Conservation (phyloP, 2,797 vertebrate genomes). For the Carcharodon carcharias region DNA sequence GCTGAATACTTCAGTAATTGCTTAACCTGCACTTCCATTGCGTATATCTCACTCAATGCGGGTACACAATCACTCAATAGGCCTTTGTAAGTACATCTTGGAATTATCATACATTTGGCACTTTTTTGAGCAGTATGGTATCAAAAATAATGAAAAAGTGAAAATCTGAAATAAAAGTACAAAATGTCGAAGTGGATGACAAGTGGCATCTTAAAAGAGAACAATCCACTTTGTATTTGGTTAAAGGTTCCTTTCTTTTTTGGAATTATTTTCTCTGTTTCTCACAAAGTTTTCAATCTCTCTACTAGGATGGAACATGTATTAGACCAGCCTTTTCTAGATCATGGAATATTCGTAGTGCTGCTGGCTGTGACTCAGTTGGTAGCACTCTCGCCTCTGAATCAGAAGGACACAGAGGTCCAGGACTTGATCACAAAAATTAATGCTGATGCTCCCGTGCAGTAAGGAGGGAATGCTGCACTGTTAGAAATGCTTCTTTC, state of each 20-base stretch:
- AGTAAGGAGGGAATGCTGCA: background rate
- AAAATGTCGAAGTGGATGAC: background rate
- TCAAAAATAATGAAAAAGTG: background rate
- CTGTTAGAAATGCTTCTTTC: background rate
- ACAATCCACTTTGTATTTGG: background rate
- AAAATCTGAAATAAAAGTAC: background rate
- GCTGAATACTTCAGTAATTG: background rate
- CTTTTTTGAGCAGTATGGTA: background rate
- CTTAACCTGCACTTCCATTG: background rate
- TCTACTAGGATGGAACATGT: background rate
- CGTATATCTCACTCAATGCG: background rate
- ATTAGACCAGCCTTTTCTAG: background rate
- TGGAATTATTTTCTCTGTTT: background rate
- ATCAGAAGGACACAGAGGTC: background rate
- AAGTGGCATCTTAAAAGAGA: background rate
- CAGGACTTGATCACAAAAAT: background rate
- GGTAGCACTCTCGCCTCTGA: background rate
- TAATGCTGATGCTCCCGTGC: background rate
- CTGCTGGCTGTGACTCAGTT: background rate
- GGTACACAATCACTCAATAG: background rate
- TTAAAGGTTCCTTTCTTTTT: background rate
- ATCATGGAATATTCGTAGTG: background rate
- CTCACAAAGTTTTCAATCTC: background rate
- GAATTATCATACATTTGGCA: background rate
- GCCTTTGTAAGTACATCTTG: background rate